These are phyloP conservation scores for Argyresthia albistria DNA, from an alignment of 2,888 invertebrate genomes.

Conservation along the genomic window DNA sequence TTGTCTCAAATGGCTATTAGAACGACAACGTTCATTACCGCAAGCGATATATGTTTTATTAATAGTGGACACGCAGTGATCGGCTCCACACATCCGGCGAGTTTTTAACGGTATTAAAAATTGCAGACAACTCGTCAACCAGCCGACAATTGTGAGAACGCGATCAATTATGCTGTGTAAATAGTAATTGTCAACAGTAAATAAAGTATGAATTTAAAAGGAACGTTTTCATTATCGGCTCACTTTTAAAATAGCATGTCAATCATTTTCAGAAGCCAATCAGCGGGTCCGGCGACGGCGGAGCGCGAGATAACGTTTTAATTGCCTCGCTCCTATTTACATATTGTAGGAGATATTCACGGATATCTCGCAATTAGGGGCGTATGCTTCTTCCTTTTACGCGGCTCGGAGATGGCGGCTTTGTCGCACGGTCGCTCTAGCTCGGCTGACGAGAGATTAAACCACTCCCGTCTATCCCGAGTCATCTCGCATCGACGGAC, in stretches of 20 bases:
- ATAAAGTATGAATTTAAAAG: conserved; percentile 54
- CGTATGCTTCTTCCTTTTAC: conserved; percentile 61
- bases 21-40: conserved; percentile 1
- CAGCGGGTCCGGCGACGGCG: conserved; percentile 41
- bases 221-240: conserved; percentile 64
- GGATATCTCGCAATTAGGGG: conserved; percentile 67
- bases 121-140: conserved; percentile 52
- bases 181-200: conserved; percentile 66
- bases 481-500: too few species aligned
- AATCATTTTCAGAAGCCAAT: conserved; percentile 67
- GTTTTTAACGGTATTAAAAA: conserved; percentile 41
- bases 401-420: conserved; percentile 19
- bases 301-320: conserved; percentile 64
- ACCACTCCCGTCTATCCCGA: conserved; percentile 19
- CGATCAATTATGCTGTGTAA: conserved; percentile 67
- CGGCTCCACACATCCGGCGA: conserved; percentile 1
- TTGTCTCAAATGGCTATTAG: background rate
- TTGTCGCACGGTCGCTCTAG: conserved; percentile 44
- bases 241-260: conserved; percentile 61
- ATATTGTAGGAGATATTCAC: conserved; percentile 61
- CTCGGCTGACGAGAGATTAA: conserved; percentile 59
- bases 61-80: background rate
- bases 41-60: background rate
- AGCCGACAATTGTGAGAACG: conserved; percentile 68
- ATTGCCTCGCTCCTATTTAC: conserved; percentile 68